phyloP scores from a whole-genome alignment of 2,888 invertebrate species.

The Pollenia angustigena region DNA sequence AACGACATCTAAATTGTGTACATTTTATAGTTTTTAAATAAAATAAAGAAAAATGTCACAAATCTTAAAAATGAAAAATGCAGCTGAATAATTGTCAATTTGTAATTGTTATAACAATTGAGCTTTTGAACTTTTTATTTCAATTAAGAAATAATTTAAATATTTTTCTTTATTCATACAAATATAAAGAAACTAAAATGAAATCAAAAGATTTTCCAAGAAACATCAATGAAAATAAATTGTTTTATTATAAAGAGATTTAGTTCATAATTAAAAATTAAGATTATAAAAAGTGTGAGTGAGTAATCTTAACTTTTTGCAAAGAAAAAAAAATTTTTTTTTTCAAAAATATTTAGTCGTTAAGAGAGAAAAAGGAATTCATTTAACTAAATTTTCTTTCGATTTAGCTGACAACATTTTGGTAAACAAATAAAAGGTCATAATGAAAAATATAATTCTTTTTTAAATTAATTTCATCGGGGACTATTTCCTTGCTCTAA shows the following conservation, averaged over 20 bases:
- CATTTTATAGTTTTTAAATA: too few relatives aligned
- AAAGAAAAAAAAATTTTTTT: too few relatives aligned
- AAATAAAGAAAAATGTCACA: background rate
- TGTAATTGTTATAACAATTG: slow-evolving; percentile 60
- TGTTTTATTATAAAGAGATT: slow-evolving; percentile 47
- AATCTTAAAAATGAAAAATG: slow-evolving; percentile 39
- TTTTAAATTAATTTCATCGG: too few relatives aligned
- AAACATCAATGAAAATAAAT: slow-evolving; percentile 48
- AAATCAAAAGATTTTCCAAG: slow-evolving; percentile 33
- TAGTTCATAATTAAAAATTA: background rate
- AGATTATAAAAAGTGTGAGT: slow-evolving; percentile 11
- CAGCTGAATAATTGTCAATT: slow-evolving; percentile 53
- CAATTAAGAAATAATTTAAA: slow-evolving; percentile 40
- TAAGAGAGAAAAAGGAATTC: too few relatives aligned
- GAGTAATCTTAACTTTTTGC: too few relatives aligned
- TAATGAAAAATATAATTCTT: too few relatives aligned
- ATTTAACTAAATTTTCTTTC: too few relatives aligned
- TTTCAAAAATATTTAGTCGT: too few relatives aligned
- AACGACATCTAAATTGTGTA: too few relatives aligned
- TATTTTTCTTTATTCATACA: slow-evolving; percentile 17
- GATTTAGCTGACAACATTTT: too few relatives aligned
- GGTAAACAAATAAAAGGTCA: too few relatives aligned
- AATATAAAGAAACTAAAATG: background rate
- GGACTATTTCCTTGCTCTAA: background rate
- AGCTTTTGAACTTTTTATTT: slow-evolving; percentile 51